These are phyloP conservation scores for Eueides isabella DNA, from an alignment of 1,140 invertebrate genomes.

Conservation along the genomic window DNA sequence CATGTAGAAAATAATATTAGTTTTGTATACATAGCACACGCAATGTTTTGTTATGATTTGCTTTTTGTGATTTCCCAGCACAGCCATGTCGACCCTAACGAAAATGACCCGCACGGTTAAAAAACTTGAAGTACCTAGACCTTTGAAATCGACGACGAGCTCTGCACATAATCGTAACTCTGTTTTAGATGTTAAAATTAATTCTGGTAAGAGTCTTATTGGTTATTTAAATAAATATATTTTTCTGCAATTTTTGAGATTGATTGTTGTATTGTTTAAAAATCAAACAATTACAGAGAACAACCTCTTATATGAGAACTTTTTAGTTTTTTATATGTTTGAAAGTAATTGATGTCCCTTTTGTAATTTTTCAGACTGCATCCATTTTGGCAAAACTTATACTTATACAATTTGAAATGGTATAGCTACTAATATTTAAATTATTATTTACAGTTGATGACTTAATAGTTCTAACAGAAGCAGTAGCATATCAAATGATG, in stretches of 20 bases:
- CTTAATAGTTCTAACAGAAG: conserved; percentile 87
- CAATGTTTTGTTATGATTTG: conserved; percentile 35
- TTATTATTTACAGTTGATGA: conserved; percentile 83
- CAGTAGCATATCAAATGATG: conserved; percentile 86
- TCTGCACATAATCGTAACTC: conserved; percentile 79
- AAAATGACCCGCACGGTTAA: conserved; percentile 84
- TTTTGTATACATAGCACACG: conserved; percentile 16
- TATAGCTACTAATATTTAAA: not conserved
- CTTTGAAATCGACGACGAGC: conserved; percentile 85
- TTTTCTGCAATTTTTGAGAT: not conserved
- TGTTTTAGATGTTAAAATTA: conserved; percentile 78
- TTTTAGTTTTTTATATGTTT: not conserved
- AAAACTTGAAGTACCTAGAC: conserved; percentile 88
- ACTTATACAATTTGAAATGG: conserved; percentile 16
- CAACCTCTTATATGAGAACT: too few species aligned
- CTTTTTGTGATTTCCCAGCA: conserved; percentile 60
- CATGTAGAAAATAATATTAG: conserved; percentile 15
- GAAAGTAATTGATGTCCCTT: not conserved
- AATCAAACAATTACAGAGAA: too few species aligned
- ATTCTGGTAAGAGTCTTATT: conserved; percentile 74
- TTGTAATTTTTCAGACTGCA: not conserved
- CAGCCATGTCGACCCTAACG: conserved; percentile 81
- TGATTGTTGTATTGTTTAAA: too few species aligned
- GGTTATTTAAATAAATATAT: not conserved
- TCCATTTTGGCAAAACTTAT: not conserved